Evolutionary conservation across 2,888 invertebrate genomes (phyloP).

Genomic region (Platypus cylindrus): DNA sequence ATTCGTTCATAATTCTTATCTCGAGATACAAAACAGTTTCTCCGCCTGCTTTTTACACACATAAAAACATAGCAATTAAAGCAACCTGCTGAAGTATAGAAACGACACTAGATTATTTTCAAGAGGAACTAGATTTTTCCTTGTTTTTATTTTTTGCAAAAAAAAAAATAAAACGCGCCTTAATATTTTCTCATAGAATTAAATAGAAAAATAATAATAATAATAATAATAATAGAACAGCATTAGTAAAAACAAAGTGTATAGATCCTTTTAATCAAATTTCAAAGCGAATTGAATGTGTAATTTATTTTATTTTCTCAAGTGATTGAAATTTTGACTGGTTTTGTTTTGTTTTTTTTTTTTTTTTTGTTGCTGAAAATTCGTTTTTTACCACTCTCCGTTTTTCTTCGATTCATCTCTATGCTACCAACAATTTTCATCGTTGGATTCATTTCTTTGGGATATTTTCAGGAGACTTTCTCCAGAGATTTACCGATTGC

Average conservation of each 20-base stretch:
- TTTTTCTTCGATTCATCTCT: conserved; percentile 1
- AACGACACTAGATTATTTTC: not conserved
- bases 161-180: too few species aligned
- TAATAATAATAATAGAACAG: too few species aligned
- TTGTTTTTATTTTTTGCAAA: too few species aligned
- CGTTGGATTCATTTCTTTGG: conserved; percentile 5
- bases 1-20: conserved; percentile 8
- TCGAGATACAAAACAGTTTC: not conserved
- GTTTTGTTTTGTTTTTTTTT: too few species aligned
- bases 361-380: not conserved
- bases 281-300: too few species aligned
- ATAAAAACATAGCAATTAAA: not conserved
- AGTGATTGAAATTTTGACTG: too few species aligned
- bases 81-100: not conserved
- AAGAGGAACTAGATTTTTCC: not conserved
- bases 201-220: too few species aligned
- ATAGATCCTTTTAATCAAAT: too few species aligned
- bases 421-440: conserved; percentile 2
- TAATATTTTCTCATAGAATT: too few species aligned
- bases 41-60: not conserved
- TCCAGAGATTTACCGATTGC: conserved; percentile 6
- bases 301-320: too few species aligned
- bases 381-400: not conserved
- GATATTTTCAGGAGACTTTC: conserved; percentile 6
- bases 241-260: too few species aligned